Percentiles rank a stretch among this genome's conserved stretches.
Evolutionary conservation across 1,140 invertebrate genomes (phyloP).

Genomic region (Galleria mellonella): DNA sequence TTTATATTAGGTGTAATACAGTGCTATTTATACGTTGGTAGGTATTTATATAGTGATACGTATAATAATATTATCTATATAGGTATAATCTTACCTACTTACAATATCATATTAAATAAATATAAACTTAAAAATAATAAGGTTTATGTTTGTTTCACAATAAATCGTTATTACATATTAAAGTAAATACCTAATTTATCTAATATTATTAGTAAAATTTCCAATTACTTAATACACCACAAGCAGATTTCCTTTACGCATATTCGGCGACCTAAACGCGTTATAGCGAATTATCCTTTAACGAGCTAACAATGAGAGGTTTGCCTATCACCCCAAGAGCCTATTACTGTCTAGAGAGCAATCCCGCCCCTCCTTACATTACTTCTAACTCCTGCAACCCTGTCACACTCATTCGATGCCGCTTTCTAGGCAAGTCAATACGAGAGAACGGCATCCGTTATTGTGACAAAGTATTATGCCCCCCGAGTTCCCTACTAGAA

Average conservation of each 20-base stretch:
- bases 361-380: slow-evolving; percentile 50
- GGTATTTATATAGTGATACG: too few relatives aligned
- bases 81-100: too few relatives aligned
- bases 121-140: too few relatives aligned
- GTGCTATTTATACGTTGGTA: too few relatives aligned
- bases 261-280: slow-evolving; percentile 45
- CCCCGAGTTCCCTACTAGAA: slow-evolving; percentile 11
- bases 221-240: slow-evolving; percentile 9
- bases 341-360: slow-evolving; percentile 59
- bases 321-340: slow-evolving; percentile 61
- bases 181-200: too few relatives aligned
- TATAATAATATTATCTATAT: too few relatives aligned
- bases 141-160: too few relatives aligned
- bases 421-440: slow-evolving; percentile 6
- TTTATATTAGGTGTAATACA: too few relatives aligned
- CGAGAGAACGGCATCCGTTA: slow-evolving; percentile 1
- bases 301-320: slow-evolving; percentile 70
- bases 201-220: too few relatives aligned
- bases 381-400: slow-evolving; percentile 32
- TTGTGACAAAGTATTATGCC: slow-evolving; percentile 22
- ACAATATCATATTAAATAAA: too few relatives aligned
- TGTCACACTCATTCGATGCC: slow-evolving; percentile 31
- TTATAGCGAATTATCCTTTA: slow-evolving; percentile 56
- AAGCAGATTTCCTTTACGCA: slow-evolving; percentile 36
- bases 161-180: too few relatives aligned